These are phyloP conservation scores for Laticauda colubrina DNA, from an alignment of 2,113 vertebrate genomes.

Conservation along the genomic window DNA sequence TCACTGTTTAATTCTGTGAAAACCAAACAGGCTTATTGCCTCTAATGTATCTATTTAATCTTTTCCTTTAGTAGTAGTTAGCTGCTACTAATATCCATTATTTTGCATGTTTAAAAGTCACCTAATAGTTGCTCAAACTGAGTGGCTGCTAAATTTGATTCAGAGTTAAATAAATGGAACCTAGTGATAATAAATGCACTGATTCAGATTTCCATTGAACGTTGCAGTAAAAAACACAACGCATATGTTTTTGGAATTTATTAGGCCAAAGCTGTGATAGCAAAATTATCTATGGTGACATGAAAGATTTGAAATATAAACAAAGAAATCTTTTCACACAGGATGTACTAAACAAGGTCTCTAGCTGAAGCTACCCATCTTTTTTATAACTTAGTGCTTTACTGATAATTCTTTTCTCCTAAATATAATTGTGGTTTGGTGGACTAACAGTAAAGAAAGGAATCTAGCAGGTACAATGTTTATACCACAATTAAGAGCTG, in stretches of 20 bases:
- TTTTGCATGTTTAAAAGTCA: neutral
- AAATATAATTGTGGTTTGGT: neutral
- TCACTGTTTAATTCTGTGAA: neutral
- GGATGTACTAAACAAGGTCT: neutral
- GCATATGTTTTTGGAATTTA: neutral
- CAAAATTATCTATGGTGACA: neutral
- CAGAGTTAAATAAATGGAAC: neutral
- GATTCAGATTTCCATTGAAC: neutral
- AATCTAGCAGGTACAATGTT: neutral
- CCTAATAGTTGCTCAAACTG: neutral
- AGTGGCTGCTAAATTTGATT: neutral
- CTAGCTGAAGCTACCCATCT: neutral
- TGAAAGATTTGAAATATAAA: neutral
- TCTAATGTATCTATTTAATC: neutral
- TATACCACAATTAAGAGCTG: neutral
- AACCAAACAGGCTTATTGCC: too few species aligned
- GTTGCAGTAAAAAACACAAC: neutral
- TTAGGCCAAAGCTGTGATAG: neutral
- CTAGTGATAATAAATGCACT: neutral
- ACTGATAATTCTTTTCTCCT: neutral
- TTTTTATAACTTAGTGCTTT: neutral
- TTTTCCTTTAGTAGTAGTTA: neutral
- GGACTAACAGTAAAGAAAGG: neutral
- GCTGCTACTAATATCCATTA: neutral
- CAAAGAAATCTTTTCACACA: neutral